phyloP scores from a whole-genome alignment of 2,797 vertebrate genomes.

The Peromyscus attwateri region DNA sequence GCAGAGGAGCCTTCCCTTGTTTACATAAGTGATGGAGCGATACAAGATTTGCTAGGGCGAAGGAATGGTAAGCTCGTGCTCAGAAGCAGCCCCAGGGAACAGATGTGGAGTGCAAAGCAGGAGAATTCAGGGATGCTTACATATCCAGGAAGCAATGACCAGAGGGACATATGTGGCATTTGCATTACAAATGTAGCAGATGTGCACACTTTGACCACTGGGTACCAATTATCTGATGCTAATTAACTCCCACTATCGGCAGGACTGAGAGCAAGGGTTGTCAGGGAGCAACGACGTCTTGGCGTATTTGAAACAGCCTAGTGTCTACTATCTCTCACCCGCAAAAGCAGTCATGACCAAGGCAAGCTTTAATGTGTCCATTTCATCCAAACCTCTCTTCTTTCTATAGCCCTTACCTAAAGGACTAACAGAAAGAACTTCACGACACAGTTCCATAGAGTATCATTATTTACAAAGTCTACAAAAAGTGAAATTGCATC shows the following conservation, averaged over 20 bases:
- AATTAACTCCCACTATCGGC: not conserved
- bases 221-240: not conserved
- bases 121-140: no score
- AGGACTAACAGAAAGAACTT: not conserved
- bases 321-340: not conserved
- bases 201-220: not conserved
- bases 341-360: not conserved
- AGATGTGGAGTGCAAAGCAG: not conserved
- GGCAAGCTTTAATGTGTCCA: not conserved
- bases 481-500: not conserved
- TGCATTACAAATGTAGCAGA: no score
- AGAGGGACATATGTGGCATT: accelerated
- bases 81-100: not conserved
- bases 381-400: not conserved
- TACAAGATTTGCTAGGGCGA: not conserved
- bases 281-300: not conserved
- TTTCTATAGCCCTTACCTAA: not conserved
- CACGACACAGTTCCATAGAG: not conserved
- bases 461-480: not conserved
- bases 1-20: no score
- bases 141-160: not conserved
- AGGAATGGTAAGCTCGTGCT: not conserved
- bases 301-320: not conserved
- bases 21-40: not conserved
- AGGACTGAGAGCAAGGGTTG: not conserved